Evolutionary conservation across 2,888 invertebrate genomes (phyloP).

Genomic region (Drosophila ezoana): DNA sequence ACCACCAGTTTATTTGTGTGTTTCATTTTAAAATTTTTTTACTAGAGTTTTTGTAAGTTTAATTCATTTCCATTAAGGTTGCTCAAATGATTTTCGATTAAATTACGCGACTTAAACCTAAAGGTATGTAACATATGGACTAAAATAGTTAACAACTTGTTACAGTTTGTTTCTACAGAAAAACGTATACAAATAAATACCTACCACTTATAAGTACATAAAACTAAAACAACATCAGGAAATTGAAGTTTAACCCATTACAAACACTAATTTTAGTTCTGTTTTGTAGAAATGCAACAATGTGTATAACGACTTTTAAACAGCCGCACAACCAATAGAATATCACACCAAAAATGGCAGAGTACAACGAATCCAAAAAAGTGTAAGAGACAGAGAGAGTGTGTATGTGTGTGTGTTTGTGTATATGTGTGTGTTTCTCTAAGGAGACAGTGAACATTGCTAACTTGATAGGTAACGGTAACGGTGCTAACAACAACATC

Average conservation of each 20-base stretch:
- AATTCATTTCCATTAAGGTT: slow-evolving; percentile 74
- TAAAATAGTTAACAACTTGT: slow-evolving; percentile 76
- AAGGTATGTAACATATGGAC: slow-evolving; percentile 78
- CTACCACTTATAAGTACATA: slow-evolving; percentile 43
- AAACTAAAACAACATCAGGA: slow-evolving; percentile 72
- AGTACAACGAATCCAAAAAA: slow-evolving; percentile 77
- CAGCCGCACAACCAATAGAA: slow-evolving; percentile 83
- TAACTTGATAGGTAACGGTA: slow-evolving; percentile 65
- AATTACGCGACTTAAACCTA: slow-evolving; percentile 74
- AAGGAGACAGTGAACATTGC: slow-evolving; percentile 63
- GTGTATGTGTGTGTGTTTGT: slow-evolving; percentile 16
- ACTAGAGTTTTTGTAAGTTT: slow-evolving; percentile 62
- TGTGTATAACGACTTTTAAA: slow-evolving; percentile 77
- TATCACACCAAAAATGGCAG: slow-evolving; percentile 82
- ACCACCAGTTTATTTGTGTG: slow-evolving; percentile 74
- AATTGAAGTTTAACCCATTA: slow-evolving; percentile 66
- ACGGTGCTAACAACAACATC: slow-evolving; percentile 23
- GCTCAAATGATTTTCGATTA: slow-evolving; percentile 77
- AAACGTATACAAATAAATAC: slow-evolving; percentile 55
- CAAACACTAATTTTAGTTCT: slow-evolving; percentile 39
- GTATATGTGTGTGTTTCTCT: slow-evolving; percentile 17
- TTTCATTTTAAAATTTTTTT: slow-evolving; percentile 50
- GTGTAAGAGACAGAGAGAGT: slow-evolving; percentile 33
- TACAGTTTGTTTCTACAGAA: slow-evolving; percentile 53
- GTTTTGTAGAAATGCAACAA: slow-evolving; percentile 76